Conservation (phyloP, 2,888 invertebrate genomes). For the Aleiodes alternator region DNA sequence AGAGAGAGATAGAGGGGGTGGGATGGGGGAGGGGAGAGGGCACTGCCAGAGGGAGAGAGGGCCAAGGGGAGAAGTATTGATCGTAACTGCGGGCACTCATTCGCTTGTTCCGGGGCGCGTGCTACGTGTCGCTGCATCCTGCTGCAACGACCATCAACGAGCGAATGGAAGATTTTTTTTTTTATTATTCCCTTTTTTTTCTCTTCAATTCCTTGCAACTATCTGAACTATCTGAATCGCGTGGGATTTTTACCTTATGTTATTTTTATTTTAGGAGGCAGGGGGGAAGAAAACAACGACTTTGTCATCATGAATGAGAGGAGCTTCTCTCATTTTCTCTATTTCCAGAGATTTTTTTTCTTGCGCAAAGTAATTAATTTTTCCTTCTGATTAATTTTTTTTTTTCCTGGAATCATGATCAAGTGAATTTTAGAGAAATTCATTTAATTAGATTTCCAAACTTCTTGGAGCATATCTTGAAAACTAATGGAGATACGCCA, state of each 20-base stretch:
- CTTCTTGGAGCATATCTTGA: no score
- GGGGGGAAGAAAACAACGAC: no score
- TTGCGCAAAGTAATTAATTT: no score
- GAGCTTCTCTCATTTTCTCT: no score
- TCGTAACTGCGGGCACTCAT: constrained; percentile 66
- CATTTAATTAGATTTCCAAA: no score
- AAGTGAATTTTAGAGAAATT: no score
- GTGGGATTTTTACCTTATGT: not conserved
- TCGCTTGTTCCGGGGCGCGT: constrained; percentile 62
- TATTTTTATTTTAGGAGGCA: constrained; percentile 1
- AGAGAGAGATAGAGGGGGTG: not conserved
- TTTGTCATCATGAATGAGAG: no score
- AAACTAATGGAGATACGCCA: no score
- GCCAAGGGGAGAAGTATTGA: constrained; percentile 63
- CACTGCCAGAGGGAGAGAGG: constrained; percentile 35
- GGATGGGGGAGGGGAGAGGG: not conserved
- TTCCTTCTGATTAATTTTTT: no score
- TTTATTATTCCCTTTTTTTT: not conserved
- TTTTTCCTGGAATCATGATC: no score
- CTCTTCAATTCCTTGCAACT: not conserved
- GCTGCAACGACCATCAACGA: constrained; percentile 43
- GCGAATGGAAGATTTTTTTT: constrained; percentile 16
- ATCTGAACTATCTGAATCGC: no score
- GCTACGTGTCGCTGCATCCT: constrained; percentile 50
- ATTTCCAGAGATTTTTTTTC: no score